These are phyloP conservation scores for Chrysina gloriosa DNA, from an alignment of 2,888 invertebrate species.

Conservation along the genomic window DNA sequence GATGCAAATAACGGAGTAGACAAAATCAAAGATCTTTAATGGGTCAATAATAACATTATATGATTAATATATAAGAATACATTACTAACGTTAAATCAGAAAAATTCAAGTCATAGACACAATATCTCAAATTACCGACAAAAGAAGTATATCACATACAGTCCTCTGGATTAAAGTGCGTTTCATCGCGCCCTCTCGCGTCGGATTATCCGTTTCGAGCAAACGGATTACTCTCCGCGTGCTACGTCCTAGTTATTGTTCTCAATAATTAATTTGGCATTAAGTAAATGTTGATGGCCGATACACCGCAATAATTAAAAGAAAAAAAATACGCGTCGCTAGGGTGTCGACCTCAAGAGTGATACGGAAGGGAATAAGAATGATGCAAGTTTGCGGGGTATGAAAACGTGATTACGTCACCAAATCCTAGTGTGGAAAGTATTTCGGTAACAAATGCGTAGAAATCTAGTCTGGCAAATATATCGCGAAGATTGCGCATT, in stretches of 20 bases:
- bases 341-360: not conserved
- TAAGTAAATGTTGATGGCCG: not conserved
- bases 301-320: not conserved
- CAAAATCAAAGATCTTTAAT: slow-evolving; percentile 43
- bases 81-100: slow-evolving; percentile 41
- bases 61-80: slow-evolving; percentile 42
- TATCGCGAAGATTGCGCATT: no score
- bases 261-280: not conserved
- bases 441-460: no score
- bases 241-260: not conserved
- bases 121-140: slow-evolving; percentile 29
- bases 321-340: not conserved
- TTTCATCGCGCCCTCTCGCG: not conserved
- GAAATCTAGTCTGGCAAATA: no score
- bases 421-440: no score
- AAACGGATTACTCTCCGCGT: slow-evolving; percentile 23
- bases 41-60: slow-evolving; percentile 41
- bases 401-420: no score
- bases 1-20: slow-evolving; percentile 10
- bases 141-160: slow-evolving; percentile 60
- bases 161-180: slow-evolving; percentile 46
- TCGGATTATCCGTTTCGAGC: slow-evolving; percentile 5
- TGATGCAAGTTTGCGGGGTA: not conserved
- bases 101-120: slow-evolving; percentile 38
- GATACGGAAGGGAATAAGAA: not conserved